Base-by-base conservation (phyloP, 2,113 vertebrate species). In the Epinephelus cyanopodus region DNA sequence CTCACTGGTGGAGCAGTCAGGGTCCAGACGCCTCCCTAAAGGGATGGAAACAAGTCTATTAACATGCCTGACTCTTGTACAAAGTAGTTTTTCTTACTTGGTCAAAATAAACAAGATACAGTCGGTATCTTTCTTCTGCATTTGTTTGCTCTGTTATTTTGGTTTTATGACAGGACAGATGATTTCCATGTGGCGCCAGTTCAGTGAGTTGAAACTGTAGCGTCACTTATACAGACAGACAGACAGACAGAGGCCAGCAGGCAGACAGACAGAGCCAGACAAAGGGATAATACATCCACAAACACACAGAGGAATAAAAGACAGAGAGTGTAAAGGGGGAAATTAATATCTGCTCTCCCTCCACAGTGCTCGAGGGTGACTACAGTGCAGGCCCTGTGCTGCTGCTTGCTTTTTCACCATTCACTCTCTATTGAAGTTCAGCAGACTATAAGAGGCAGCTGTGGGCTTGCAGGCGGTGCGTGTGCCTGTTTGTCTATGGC, bases 371-470 rank as follows among this genome's bases (percentile, higher is more conserved):
- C 33, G 2, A 66, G 88, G 88, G 81, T 53, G 54, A 72, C 68
- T 29, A 52, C 69, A 71, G 76, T 57, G 14, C 37, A 65, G 53
- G 62, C 65, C 53, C 65, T 76, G 70, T 79, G 86, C 81, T 33
- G 7, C 74, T 81, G 80, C 62, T 72, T 81, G 82, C 84, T 77
- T 48, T 87, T 70, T 71, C 62, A 66, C 53, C 33, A 11, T 42
- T 74, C 60, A 9, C 58, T 66, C 70, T 68, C 62, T 76, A 33
- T 60, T 90, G 82, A 87, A 79, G 88, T 85, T 89, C 79, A 90
- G 25, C 71, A 60, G 64, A 25, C 76, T 82, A 56, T 33, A 23
- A 81, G 47, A 73, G 33, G 67, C 72, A 76, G 64, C 77, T 91
- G 78, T 61, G 58, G 76, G 82, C 77, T 56, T 58, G 66, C 63